Percentiles rank a stretch among this genome's conserved stretches.
These are phyloP conservation scores for Athetis lepigone DNA, from an alignment of 2,888 invertebrate genomes.

Conservation along the genomic window DNA sequence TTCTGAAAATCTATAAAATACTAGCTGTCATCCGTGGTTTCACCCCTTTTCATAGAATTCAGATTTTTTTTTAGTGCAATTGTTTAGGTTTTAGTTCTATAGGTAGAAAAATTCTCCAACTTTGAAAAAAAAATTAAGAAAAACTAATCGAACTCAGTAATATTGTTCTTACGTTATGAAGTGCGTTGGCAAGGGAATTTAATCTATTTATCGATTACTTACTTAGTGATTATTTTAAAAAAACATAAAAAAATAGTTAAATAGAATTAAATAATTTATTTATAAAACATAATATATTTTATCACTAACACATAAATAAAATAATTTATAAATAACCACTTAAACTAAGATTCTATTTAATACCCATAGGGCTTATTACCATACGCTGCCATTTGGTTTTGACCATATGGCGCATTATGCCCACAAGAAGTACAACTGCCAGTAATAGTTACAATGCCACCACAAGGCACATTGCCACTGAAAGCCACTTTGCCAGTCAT, in stretches of 20 bases:
- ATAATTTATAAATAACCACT: constrained; percentile 4
- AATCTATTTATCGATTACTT: too few species aligned
- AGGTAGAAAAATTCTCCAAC: too few species aligned
- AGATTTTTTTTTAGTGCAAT: too few species aligned
- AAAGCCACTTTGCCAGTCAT: constrained; percentile 59
- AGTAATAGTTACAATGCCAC: constrained; percentile 55
- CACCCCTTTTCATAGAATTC: too few species aligned
- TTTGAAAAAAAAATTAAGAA: too few species aligned
- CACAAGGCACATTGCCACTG: constrained; percentile 51
- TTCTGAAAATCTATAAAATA: too few species aligned
- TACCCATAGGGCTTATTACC: constrained; percentile 41
- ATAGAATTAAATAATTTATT: neutral
- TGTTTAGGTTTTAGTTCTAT: too few species aligned
- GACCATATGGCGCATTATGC: neutral
- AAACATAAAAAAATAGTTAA: neutral
- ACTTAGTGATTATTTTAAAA: too few species aligned
- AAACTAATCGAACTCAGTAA: too few species aligned
- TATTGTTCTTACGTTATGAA: too few species aligned
- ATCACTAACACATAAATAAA: constrained; percentile 26
- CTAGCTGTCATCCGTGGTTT: too few species aligned
- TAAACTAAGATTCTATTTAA: constrained; percentile 28
- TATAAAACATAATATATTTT: constrained; percentile 13
- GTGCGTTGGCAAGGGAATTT: too few species aligned
- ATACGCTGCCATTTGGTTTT: constrained; percentile 7
- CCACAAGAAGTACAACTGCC: constrained; percentile 53